Base-by-base conservation (phyloP, 37 sponge, comb jelly and placozoan genomes). In the Axinella damicornis region DNA sequence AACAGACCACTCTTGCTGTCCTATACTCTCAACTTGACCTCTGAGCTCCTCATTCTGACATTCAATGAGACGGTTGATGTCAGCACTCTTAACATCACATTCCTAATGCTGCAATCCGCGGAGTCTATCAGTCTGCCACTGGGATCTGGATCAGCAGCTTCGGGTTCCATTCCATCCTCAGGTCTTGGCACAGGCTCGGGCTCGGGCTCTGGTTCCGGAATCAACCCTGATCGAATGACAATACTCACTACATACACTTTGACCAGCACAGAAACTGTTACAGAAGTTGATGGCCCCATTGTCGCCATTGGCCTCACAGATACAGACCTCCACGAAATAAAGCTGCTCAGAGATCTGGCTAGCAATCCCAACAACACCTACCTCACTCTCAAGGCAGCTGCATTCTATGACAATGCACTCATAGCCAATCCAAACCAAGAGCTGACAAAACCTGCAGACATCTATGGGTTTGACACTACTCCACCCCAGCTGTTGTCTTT, bases 11-110 rank as follows among this genome's bases (percentile, higher is more conserved):
- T 73, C 17, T 71, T 97, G 19, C 62, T 69, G 17, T 57, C 73
- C 24, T 97, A 89, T 61, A 74, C 90, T 30, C 82, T 97, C 25
- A 92, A 97, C 38, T 61, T 97, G 70, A 97, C 92, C 5, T 86
- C 87, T 1, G 97, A 94, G 61, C 35, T 82, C 0, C 78, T 97
- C 22, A 71, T 78, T 18, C 84, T 97, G n/a, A 91, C 92, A 20
- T 97, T 97, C 69, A 94, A 97, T 88, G 97, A 97, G 70, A 97
- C 95, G 27, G 87, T 97, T 27, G 83, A 91, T 60, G 76, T 65
- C 2, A 78, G 84, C 53, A 89, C 94, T 1, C 54, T 89, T n/a
- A 78, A 83, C 37, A 80, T 94, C 28, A 76, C 89, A 31, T 57
- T 60, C 65, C 67, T 96, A 19, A 71, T 84, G 52, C 82, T 96